Conservation (phyloP, 2,113 vertebrate genomes). For the Anser cygnoides region DNA sequence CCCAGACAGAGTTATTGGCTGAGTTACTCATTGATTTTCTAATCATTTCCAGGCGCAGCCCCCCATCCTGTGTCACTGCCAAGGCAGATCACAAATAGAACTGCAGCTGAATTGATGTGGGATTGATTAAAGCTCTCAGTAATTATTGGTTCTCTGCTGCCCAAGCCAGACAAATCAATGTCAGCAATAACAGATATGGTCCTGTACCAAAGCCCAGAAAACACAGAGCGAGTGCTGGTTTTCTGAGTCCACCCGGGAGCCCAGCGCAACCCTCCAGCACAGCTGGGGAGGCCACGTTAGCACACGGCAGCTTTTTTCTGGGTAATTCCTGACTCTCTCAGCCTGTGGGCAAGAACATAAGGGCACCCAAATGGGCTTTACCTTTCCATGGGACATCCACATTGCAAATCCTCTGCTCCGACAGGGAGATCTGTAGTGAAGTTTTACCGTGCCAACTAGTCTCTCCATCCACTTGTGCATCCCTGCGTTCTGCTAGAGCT, state of each 20-base stretch:
- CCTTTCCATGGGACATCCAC: accelerated
- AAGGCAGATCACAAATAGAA: slow-evolving; percentile 69
- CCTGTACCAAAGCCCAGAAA: neutral
- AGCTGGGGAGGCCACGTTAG: neutral
- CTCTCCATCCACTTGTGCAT: neutral
- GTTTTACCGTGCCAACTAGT: neutral
- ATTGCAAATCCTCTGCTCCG: neutral
- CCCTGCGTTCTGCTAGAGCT: no score
- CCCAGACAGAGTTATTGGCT: slow-evolving; percentile 23
- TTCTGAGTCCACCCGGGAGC: neutral
- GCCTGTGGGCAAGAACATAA: neutral
- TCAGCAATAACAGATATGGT: slow-evolving; percentile 20
- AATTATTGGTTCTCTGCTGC: slow-evolving; percentile 71
- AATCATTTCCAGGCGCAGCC: slow-evolving; percentile 42
- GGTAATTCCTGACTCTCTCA: neutral
- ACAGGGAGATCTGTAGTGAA: neutral
- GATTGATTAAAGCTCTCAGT: slow-evolving; percentile 77
- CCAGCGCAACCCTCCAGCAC: neutral
- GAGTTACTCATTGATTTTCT: slow-evolving; percentile 43
- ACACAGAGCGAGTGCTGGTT: accelerated
- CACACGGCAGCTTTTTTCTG: accelerated
- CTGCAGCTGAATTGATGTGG: slow-evolving; percentile 64
- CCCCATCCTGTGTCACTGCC: slow-evolving; percentile 32
- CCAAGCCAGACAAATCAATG: slow-evolving; percentile 72
- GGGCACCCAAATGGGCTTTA: neutral